These are phyloP conservation scores for Calephelis perditalis DNA, from an alignment of 2,888 invertebrate genomes.

Conservation along the genomic window DNA sequence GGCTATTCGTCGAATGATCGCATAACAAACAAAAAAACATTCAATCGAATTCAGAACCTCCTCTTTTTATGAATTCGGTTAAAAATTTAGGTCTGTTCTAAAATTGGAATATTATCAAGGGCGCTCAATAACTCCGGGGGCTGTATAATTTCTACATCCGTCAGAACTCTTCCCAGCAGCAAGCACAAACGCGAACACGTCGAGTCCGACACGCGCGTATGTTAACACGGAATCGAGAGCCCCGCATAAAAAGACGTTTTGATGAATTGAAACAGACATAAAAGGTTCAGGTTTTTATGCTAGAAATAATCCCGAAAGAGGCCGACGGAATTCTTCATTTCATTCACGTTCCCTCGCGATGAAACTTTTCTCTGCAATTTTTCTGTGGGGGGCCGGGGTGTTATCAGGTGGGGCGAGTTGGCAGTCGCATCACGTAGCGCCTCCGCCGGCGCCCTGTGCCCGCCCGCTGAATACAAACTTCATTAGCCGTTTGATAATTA, in stretches of 20 bases:
- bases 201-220: slow-evolving; percentile 21
- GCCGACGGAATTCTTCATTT: slow-evolving; percentile 75
- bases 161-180: neutral
- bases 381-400: slow-evolving; percentile 70
- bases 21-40: too few species aligned
- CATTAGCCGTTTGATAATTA: slow-evolving; percentile 79
- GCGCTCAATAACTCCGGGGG: too few species aligned
- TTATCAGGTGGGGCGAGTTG: slow-evolving; percentile 73
- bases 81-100: too few species aligned
- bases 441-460: slow-evolving; percentile 49
- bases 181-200: neutral
- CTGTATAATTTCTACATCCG: neutral
- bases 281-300: slow-evolving; percentile 65
- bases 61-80: too few species aligned
- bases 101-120: too few species aligned
- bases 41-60: too few species aligned
- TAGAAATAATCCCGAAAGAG: slow-evolving; percentile 73
- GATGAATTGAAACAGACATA: slow-evolving; percentile 71
- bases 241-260: slow-evolving; percentile 44
- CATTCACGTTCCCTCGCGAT: slow-evolving; percentile 77
- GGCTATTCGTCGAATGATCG: too few species aligned
- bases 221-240: slow-evolving; percentile 33
- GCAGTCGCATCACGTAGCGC: slow-evolving; percentile 70
- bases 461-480: slow-evolving; percentile 77
- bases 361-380: slow-evolving; percentile 79